Conservation (phyloP, 2,113 vertebrate species). For the Myotis yumanensis region DNA sequence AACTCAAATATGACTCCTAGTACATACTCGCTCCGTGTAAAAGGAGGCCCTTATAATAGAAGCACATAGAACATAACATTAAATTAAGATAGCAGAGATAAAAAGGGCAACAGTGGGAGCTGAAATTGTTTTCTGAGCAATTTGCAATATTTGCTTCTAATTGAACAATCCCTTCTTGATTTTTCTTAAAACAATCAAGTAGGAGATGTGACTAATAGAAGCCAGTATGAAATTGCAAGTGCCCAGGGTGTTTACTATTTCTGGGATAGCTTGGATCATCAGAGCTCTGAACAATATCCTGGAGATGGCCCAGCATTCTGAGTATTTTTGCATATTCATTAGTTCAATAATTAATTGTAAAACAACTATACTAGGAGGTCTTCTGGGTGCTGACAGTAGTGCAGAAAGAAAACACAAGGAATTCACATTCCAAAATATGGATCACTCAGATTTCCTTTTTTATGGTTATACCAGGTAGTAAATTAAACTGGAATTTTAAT, state of each 20-base stretch:
- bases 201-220: not conserved
- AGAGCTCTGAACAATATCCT: not conserved
- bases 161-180: not conserved
- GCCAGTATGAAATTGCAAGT: not conserved
- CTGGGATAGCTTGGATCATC: not conserved
- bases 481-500: not conserved
- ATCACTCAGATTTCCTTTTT: not conserved
- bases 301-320: not conserved
- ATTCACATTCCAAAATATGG: not conserved
- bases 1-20: not conserved
- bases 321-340: constrained; percentile 28
- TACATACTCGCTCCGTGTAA: not conserved
- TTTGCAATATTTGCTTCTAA: not conserved
- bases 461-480: not conserved
- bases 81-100: not conserved
- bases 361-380: not conserved
- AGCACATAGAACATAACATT: not conserved
- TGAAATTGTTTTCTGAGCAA: not conserved
- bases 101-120: not conserved
- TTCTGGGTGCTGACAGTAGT: not conserved
- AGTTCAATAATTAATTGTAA: not conserved
- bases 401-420: not conserved
- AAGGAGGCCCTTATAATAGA: not conserved
- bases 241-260: not conserved
- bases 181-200: constrained; percentile 9